These are phyloP conservation scores for Tapirus terrestris DNA, from an alignment of 2,113 vertebrate species.

Conservation along the genomic window DNA sequence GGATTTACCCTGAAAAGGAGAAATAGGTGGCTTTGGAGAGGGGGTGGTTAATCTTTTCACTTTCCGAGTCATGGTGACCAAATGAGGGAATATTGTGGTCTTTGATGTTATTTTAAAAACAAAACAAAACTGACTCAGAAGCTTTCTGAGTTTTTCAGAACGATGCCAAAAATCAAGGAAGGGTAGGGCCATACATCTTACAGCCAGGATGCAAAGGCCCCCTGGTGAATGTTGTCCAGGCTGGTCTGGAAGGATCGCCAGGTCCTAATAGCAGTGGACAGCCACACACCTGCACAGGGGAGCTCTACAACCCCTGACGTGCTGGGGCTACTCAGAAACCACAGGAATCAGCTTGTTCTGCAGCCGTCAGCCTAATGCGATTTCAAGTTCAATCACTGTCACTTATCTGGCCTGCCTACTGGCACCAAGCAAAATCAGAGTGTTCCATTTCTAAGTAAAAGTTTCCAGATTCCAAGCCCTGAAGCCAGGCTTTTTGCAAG, in stretches of 20 bases:
- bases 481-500: background rate
- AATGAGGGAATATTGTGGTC: background rate
- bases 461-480: conserved; percentile 38
- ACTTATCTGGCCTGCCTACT: background rate
- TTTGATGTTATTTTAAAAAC: conserved; percentile 20
- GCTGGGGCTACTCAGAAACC: background rate
- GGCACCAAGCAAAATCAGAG: background rate
- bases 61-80: background rate
- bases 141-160: conserved; percentile 26
- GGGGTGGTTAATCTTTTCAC: background rate
- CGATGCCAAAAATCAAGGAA: background rate
- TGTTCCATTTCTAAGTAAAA: background rate
- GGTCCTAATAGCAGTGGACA: background rate
- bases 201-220: background rate
- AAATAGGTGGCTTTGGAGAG: background rate
- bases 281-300: background rate
- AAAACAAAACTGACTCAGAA: background rate
- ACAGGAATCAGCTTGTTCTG: background rate
- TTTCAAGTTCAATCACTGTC: conserved; percentile 41
- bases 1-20: background rate
- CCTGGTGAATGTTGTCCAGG: accelerated
- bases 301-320: background rate
- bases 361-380: background rate
- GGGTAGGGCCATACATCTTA: background rate
- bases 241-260: background rate